Conservation (phyloP, 2,797 vertebrate species). For the Hippoglossus hippoglossus region DNA sequence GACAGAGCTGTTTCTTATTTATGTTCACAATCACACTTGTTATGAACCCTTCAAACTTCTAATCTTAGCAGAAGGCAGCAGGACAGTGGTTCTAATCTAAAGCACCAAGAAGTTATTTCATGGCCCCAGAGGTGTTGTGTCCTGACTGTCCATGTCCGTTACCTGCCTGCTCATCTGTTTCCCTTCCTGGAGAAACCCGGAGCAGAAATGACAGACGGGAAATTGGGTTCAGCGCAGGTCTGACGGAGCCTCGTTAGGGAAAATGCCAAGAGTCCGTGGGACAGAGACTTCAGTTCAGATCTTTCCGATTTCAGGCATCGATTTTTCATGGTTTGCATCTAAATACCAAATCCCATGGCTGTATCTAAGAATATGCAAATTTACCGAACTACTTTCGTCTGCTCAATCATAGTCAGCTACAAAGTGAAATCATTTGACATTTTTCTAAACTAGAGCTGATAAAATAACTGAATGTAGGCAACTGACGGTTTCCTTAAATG, state of each 20-base stretch:
- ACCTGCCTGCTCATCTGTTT: not conserved
- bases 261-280: not conserved
- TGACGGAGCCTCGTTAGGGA: not conserved
- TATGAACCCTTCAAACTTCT: too few relatives aligned
- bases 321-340: not conserved
- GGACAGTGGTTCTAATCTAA: not conserved
- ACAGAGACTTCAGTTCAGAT: not conserved
- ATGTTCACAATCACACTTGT: not conserved
- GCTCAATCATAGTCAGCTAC: not conserved
- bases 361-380: not conserved
- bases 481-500: not conserved
- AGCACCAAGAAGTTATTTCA: not conserved
- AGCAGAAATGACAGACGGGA: not conserved
- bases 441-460: not conserved
- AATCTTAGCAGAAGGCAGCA: too few relatives aligned
- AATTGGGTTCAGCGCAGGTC: not conserved
- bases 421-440: not conserved
- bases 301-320: not conserved
- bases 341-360: not conserved
- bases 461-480: not conserved
- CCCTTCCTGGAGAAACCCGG: not conserved
- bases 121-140: not conserved
- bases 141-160: not conserved
- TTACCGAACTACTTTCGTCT: not conserved
- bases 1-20: not conserved